Base-by-base conservation (phyloP, 2,888 invertebrate genomes). In the Drosophila mercatorum region DNA sequence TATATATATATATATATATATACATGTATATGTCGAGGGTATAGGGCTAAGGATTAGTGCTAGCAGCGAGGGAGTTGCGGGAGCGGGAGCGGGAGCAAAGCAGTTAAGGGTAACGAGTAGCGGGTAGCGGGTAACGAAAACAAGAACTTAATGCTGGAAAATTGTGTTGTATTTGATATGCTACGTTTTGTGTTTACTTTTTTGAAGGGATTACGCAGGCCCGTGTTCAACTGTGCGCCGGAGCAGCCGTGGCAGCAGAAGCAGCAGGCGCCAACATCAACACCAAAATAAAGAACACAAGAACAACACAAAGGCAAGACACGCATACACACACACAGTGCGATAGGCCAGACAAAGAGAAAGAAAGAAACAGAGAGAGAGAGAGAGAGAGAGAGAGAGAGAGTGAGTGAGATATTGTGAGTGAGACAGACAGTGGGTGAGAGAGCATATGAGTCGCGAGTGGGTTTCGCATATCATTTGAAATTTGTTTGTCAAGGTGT, bases 191-290 rank as follows among this genome's bases (percentile, higher is more conserved):
- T 88, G 88, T 88, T 92, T 92, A 92, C 92, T 92, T 91, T 90
- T 91, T 92, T 92, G 81, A 90, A 92, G 72, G 92, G 90, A 88
- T 91, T 92, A 91, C 92, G 92, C 89, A 92, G 91, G 88, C 91
- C 91, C 89, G 91, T 89, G 88, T 91, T 92, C 83, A 92, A 91
- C 92, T 92, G 91, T 82, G 78, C 61, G 71, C 61, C 78, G 55
- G 26, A 72, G 62, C 63, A 66, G 52, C 68, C 76, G 58, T 14
- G 69, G 59, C 60, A 66, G 52, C 75, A 81, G 52, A 46, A 55
- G 53, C 73, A 66, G 58, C 52, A 72, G 38, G 59, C 68, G 44
- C 47, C 55, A 68, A 53, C 68, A 73, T 53, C 62, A 71, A 58
- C 62, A 73, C 68, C 69, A 40, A 55, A 41, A 38, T 36, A 44